Conservation (phyloP, 2,888 invertebrate species). For the Himalopsyche japonica region DNA sequence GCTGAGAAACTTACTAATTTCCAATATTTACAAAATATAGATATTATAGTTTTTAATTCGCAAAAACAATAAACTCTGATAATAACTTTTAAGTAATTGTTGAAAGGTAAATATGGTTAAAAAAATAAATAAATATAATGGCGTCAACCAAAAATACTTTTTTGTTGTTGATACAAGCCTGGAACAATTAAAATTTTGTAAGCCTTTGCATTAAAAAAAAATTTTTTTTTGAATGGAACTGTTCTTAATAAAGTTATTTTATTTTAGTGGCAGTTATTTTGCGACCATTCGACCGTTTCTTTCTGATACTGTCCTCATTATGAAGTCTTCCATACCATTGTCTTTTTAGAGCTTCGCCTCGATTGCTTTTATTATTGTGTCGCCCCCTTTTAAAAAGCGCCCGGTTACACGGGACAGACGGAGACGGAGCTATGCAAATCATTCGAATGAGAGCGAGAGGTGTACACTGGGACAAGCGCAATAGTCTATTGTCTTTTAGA, state of each 20-base stretch:
- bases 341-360: conserved; percentile 34
- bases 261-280: not conserved
- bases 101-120: no score
- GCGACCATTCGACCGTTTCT: conserved; percentile 23
- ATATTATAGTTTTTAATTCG: no score
- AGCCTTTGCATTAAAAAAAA: no score
- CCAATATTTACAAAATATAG: no score
- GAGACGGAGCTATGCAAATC: not conserved
- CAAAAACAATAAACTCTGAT: no score
- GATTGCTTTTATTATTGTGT: conserved; percentile 36
- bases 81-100: no score
- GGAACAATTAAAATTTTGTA: no score
- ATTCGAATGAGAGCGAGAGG: conserved; percentile 3
- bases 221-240: not conserved
- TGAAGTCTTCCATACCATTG: conserved; percentile 38
- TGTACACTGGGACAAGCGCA: conserved; percentile 8
- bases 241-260: no score
- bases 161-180: no score
- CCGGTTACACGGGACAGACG: not conserved
- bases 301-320: conserved; percentile 40
- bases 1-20: no score
- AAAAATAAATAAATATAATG: no score
- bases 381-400: conserved; percentile 1
- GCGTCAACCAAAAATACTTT: no score
- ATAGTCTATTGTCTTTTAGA: conserved; percentile 33